Percentiles rank a stretch among this genome's conserved stretches.
These are phyloP conservation scores for Phocoena sinus DNA, from an alignment of 2,113 vertebrate genomes.

Conservation along the genomic window DNA sequence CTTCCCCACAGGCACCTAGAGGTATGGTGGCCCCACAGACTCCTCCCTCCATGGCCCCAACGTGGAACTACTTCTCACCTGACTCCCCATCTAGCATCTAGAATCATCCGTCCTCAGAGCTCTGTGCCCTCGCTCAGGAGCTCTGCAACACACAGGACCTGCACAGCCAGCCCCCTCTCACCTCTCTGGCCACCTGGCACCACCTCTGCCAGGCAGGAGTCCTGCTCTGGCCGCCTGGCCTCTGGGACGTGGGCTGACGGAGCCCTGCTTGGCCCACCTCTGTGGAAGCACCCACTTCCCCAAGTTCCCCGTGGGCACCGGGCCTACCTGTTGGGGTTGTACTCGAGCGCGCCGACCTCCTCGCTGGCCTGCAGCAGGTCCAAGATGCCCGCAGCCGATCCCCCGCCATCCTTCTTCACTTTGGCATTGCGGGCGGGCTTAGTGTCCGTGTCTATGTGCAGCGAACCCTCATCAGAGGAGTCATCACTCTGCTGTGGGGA, in stretches of 20 bases:
- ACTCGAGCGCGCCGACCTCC: constrained; percentile 97
- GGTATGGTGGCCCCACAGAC: not conserved
- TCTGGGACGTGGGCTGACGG: not conserved
- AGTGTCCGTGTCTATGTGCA: constrained; percentile 95
- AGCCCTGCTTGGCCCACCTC: not conserved
- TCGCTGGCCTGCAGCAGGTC: constrained; percentile 98
- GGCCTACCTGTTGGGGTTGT: constrained; percentile 94
- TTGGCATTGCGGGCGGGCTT: constrained; percentile 91
- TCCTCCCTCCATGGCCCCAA: not conserved
- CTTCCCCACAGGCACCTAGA: not conserved
- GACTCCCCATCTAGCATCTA: not conserved
- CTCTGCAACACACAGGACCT: not conserved
- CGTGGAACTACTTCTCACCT: not conserved
- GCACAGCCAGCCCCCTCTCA: not conserved
- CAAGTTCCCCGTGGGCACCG: not conserved
- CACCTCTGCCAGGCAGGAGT: not conserved
- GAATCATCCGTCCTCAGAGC: not conserved
- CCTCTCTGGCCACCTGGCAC: not conserved
- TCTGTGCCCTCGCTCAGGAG: not conserved
- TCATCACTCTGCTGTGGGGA: constrained; percentile 82
- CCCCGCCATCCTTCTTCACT: constrained; percentile 92
- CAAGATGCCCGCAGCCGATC: constrained; percentile 89
- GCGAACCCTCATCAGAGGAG: constrained; percentile 95
- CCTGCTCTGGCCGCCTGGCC: not conserved
- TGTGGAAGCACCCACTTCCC: not conserved